Percentiles rank a stretch among this genome's conserved stretches.
Conservation (phyloP, 2,797 vertebrate genomes). For the Knipowitschia caucasica region DNA sequence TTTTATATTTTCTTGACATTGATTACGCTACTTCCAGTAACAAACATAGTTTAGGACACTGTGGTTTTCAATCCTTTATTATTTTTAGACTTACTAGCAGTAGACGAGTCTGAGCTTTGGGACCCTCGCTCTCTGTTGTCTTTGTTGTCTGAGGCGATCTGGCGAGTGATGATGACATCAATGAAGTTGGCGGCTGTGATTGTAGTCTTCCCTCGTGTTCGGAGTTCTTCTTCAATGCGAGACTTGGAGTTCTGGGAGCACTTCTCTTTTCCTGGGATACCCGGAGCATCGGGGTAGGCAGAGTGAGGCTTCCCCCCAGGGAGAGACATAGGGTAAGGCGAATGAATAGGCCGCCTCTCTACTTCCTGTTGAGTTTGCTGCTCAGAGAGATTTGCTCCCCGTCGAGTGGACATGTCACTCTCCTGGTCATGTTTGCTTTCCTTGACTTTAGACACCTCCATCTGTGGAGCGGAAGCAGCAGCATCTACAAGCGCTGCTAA, state of each 20-base stretch:
- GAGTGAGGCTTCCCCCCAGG: slow-evolving; percentile 85
- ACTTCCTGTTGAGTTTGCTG: slow-evolving; percentile 78
- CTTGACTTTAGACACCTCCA: slow-evolving; percentile 91
- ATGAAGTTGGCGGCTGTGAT: slow-evolving; percentile 99
- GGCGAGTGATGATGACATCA: slow-evolving; percentile 97
- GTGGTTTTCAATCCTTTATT: background rate
- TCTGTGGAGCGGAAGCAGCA: slow-evolving; percentile 90
- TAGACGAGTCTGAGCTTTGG: slow-evolving; percentile 95
- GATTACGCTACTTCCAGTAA: background rate
- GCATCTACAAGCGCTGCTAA: slow-evolving; percentile 94
- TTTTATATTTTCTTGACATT: no score
- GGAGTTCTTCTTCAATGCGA: slow-evolving; percentile 95
- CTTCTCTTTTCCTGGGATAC: slow-evolving; percentile 83
- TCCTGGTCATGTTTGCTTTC: slow-evolving; percentile 89
- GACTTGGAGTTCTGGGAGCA: slow-evolving; percentile 87
- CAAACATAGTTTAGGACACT: background rate
- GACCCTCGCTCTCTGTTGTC: slow-evolving; percentile 91
- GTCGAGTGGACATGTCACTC: slow-evolving; percentile 77
- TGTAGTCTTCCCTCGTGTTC: slow-evolving; percentile 95
- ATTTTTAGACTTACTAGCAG: slow-evolving; percentile 83
- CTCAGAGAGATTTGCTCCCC: slow-evolving; percentile 77
- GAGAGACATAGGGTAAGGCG: slow-evolving; percentile 84
- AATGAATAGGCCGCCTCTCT: slow-evolving; percentile 86
- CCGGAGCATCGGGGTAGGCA: slow-evolving; percentile 78
- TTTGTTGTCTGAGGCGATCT: slow-evolving; percentile 98